These are phyloP conservation scores for Argyra leucocephala DNA, from an alignment of 2,888 invertebrate species.

Conservation along the genomic window DNA sequence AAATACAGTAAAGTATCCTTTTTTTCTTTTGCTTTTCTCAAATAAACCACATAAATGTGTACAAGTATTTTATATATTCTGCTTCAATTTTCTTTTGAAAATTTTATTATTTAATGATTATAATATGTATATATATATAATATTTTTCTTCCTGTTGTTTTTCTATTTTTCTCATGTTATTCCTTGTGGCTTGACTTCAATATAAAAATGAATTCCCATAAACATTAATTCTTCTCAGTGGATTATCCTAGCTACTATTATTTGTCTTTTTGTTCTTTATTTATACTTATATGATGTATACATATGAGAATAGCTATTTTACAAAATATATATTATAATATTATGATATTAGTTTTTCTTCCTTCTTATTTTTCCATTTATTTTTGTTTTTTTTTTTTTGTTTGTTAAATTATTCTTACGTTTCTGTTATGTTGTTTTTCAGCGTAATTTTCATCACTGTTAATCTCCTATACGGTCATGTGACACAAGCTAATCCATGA, in stretches of 20 bases:
- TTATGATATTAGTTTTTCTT: not conserved
- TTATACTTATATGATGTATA: not conserved
- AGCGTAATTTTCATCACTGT: not conserved
- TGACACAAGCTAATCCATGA: not conserved
- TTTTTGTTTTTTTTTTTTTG: not conserved
- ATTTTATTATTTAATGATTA: no score
- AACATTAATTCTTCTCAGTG: conserved; percentile 4
- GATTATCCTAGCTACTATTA: not conserved
- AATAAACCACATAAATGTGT: no score
- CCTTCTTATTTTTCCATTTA: not conserved
- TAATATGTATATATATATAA: not conserved
- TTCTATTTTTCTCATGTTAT: not conserved
- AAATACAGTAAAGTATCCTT: not conserved
- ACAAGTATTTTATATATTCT: no score
- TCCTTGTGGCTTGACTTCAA: not conserved
- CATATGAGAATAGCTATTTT: not conserved
- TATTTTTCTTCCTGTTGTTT: not conserved
- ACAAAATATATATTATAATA: not conserved
- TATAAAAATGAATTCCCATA: conserved; percentile 2
- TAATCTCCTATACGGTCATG: not conserved
- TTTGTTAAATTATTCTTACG: not conserved
- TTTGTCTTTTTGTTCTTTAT: not conserved
- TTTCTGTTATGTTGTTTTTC: not conserved
- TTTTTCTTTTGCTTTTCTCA: no score
- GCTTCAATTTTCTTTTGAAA: no score